Evolutionary conservation across 2,113 vertebrate genomes (phyloP).

Genomic region (Tupaia chinensis): DNA sequence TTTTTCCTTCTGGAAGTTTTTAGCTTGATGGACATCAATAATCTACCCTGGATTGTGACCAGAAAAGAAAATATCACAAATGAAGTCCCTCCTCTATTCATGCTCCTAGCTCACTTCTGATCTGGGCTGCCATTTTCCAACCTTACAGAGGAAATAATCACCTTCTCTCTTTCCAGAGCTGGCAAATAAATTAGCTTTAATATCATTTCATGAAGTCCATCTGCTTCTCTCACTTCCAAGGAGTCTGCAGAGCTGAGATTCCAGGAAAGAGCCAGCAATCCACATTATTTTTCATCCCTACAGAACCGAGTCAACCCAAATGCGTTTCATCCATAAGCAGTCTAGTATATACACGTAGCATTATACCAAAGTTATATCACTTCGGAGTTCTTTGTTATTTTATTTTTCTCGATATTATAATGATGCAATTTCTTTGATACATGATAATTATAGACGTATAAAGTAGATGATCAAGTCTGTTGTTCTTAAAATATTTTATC

Average conservation of each 20-base stretch:
- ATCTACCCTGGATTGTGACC: background rate
- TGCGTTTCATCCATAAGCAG: background rate
- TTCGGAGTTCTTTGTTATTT: background rate
- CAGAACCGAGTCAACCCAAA: background rate
- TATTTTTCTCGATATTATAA: background rate
- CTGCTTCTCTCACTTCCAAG: background rate
- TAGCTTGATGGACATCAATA: background rate
- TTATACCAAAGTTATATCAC: background rate
- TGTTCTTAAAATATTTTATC: background rate
- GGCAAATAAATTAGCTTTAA: background rate
- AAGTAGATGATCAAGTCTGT: background rate
- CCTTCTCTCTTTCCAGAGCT: background rate
- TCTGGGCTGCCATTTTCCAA: background rate
- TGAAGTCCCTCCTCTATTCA: fast-evolving
- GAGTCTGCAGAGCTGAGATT: background rate
- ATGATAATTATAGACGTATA: background rate
- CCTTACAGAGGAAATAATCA: background rate
- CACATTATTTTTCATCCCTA: background rate
- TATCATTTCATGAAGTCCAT: background rate
- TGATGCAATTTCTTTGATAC: background rate
- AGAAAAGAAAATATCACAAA: background rate
- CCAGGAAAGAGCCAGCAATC: background rate
- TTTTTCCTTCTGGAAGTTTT: background rate
- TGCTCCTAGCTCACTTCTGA: background rate
- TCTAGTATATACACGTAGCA: background rate